Conservation (phyloP, 1,140 invertebrate genomes). For the Nasonia vitripennis region DNA sequence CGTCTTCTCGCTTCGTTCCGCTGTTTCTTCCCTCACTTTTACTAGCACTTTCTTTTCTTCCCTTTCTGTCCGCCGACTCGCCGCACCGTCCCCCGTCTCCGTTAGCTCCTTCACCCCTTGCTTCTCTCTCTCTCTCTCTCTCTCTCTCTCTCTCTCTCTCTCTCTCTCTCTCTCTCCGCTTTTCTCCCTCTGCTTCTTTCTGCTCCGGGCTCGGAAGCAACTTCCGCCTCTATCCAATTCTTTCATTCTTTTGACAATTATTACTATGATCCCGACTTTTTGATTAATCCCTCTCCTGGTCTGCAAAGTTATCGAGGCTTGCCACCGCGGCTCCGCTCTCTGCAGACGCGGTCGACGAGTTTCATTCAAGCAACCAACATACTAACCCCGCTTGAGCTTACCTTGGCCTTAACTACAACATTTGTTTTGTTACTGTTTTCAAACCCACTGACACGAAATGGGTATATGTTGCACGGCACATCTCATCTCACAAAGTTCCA, state of each 20-base stretch:
- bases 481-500: background rate
- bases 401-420: background rate
- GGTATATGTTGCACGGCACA: background rate
- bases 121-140: background rate
- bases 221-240: constrained; percentile 3
- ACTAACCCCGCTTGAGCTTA: background rate
- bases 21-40: background rate
- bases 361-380: background rate
- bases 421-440: background rate
- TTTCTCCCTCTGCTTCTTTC: background rate
- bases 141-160: background rate
- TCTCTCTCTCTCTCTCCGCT: background rate
- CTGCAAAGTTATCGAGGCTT: background rate
- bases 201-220: background rate
- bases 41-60: background rate
- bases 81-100: background rate
- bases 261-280: constrained; percentile 1
- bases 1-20: background rate
- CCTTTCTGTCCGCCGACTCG: background rate
- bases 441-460: background rate
- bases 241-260: constrained; percentile 1
- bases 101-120: background rate
- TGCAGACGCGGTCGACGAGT: background rate
- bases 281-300: background rate
- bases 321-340: background rate